Percentiles rank a stretch among this genome's conserved stretches.
These are phyloP conservation scores for Hofmannophila pseudospretella DNA, from an alignment of 2,888 invertebrate species.

Conservation along the genomic window DNA sequence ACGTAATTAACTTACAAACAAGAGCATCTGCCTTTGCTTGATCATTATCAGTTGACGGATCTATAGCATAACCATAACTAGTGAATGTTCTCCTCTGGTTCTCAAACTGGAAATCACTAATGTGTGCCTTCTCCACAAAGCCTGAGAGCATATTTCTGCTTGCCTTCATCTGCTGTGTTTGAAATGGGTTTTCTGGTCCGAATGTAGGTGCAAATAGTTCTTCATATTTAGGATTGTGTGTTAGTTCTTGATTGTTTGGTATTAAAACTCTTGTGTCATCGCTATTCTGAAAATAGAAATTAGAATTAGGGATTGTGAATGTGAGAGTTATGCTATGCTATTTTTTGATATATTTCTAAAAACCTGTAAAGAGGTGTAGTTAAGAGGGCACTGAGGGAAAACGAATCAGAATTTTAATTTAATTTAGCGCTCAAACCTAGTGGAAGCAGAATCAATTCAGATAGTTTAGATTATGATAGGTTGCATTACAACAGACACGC, in stretches of 20 bases:
- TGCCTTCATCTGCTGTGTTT: conserved; percentile 92
- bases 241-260: conserved; percentile 90
- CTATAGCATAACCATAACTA: conserved; percentile 96
- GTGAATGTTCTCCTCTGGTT: conserved; percentile 96
- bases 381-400: too few relatives aligned
- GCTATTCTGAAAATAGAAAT: conserved; percentile 81
- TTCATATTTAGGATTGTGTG: conserved; percentile 95
- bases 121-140: conserved; percentile 95
- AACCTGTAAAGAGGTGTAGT: too few relatives aligned
- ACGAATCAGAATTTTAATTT: too few relatives aligned
- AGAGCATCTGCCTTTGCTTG: conserved; percentile 58
- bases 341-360: too few relatives aligned
- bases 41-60: conserved; percentile 89
- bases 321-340: too few relatives aligned
- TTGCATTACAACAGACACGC: too few relatives aligned
- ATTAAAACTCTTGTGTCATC: conserved; percentile 84
- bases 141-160: conserved; percentile 95
- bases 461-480: too few relatives aligned
- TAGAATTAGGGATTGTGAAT: too few relatives aligned
- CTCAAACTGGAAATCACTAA: conserved; percentile 98
- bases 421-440: too few relatives aligned
- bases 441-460: too few relatives aligned
- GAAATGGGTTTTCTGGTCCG: conserved; percentile 96
- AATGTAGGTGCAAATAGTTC: conserved; percentile 94
- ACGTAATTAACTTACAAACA: too few relatives aligned